Base-by-base conservation (phyloP, 2,113 vertebrate species). In the Gopherus evgoodei region DNA sequence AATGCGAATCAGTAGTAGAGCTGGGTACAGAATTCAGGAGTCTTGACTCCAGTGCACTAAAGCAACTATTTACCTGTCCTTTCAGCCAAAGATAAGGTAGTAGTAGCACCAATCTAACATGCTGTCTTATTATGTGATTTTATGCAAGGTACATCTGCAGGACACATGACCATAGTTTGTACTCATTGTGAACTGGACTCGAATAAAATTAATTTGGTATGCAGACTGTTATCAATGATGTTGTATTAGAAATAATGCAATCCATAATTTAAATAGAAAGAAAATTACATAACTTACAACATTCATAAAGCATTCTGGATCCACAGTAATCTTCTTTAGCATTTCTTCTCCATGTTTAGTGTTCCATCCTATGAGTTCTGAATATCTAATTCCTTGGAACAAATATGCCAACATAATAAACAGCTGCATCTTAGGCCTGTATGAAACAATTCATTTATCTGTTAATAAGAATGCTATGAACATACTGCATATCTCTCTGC, bases 391-490 rank as follows among this genome's bases (percentile, higher is more conserved):
- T 91, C 44, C 95, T 10, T 97, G 96, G 88, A 47, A 90, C 56
- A 90, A 96, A 52, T 47, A 87, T 49, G 95, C 87, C 83, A 96
- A 85, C 38, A 93, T 0, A 0, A 97, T 49, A 49, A 97, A 84
- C 13, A 38, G 44, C 93, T 90, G 88, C 97, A 97, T 97, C 84
- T 47, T 56, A 42, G 44, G 38, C 42, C 97, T 98, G 93, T 81
- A 76, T n/a, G 91, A 81, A 87, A 95, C 11, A 90, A 24, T 79
- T 88, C 27, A 49, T 49, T 25, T 25, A 80, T 11, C 14, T 22
- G 2, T 57, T 62, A 12, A 57, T 56, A 22, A 50, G 54, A 35
- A 69, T 82, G 22, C 65, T 38, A 38, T 69, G 52, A 82, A 56
- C 35, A 53, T 81, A 69, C 65, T 22, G 35, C 21, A 72, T n/a